Evolutionary conservation across 2,888 invertebrate species (phyloP), one percentile per base, ranked within the genome.

Genomic region (Sphaerophoria rueppellii): DNA sequence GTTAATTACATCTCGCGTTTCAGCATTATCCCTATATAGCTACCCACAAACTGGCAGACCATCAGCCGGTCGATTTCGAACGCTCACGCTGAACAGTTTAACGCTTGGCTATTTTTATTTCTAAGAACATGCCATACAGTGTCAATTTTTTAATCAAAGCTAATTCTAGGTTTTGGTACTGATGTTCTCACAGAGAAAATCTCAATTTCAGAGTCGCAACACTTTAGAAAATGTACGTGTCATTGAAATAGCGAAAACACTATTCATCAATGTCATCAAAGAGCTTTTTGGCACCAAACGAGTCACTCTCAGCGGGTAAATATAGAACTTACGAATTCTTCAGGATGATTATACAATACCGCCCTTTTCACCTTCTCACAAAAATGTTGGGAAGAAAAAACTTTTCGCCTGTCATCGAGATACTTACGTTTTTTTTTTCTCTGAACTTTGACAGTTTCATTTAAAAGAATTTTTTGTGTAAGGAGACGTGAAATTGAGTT

Each of bases 1-100:
- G 87, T 87, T 87, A 87, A 87, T 87, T 86, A 87, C 87, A 82
- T 69, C 72, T 76, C 79, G 70, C 83, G 75, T 79, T 69, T 69
- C 69, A 75, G 75, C 52, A 83, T 83, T 75, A 75, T 83, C 79
- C 55, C 63, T n/a, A n/a, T n/a, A n/a, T n/a, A n/a, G n/a, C 63
- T 55, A 60, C 12, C 54, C 52, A 43, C 67, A 54, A n/a, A 32
- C 40, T 40, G 40, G 67, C 43, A 43, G 16, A 11, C n/a, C 35
- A 11, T 6, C 35, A 52, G 35, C 1, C 37, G 2, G 50, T 37
- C 32, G 34, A 11, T 57, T 57, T 35, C 40, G 16, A 16, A 50
- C 11, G 35, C 35, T 14, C 2, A n/a, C 5, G 43, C 11, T 11
- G 12, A 6, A 11, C 12, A 7, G 40, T 7, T 4, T 3, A 9